Evolutionary conservation across 2,888 invertebrate species (phyloP).

Genomic region (Melanotus villosus): DNA sequence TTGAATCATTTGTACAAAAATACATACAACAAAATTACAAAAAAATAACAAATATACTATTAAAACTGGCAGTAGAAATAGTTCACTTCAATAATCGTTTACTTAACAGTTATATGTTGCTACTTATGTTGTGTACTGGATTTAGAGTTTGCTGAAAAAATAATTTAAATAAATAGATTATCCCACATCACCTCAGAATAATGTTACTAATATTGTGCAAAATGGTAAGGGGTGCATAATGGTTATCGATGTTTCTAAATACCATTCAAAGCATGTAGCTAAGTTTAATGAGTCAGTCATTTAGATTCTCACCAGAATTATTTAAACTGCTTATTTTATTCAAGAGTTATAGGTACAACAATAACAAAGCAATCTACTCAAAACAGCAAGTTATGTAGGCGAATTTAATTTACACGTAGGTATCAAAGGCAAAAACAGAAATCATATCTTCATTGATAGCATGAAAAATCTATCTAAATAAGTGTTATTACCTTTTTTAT

Average conservation of each 20-base stretch:
- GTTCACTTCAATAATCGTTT: slow-evolving; percentile 37
- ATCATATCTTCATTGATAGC: too few relatives aligned
- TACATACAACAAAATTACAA: slow-evolving; percentile 47
- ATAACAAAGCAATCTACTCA: too few relatives aligned
- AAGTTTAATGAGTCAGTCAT: not conserved
- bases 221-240: slow-evolving; percentile 53
- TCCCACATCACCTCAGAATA: not conserved
- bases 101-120: slow-evolving; percentile 41
- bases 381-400: too few relatives aligned
- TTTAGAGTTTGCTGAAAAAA: slow-evolving; percentile 54
- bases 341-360: too few relatives aligned
- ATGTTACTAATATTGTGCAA: slow-evolving; percentile 29
- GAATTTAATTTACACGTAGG: too few relatives aligned
- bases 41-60: slow-evolving; percentile 49
- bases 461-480: too few relatives aligned
- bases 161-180: slow-evolving; percentile 5
- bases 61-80: slow-evolving; percentile 56
- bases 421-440: too few relatives aligned
- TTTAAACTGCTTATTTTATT: too few relatives aligned
- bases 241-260: not conserved
- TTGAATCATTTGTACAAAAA: slow-evolving; percentile 41
- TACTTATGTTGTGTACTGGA: slow-evolving; percentile 54
- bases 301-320: too few relatives aligned
- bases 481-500: too few relatives aligned
- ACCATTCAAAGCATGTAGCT: not conserved